phyloP scores from a whole-genome alignment of 2,888 invertebrate genomes.

The Chelonus formosanus region DNA sequence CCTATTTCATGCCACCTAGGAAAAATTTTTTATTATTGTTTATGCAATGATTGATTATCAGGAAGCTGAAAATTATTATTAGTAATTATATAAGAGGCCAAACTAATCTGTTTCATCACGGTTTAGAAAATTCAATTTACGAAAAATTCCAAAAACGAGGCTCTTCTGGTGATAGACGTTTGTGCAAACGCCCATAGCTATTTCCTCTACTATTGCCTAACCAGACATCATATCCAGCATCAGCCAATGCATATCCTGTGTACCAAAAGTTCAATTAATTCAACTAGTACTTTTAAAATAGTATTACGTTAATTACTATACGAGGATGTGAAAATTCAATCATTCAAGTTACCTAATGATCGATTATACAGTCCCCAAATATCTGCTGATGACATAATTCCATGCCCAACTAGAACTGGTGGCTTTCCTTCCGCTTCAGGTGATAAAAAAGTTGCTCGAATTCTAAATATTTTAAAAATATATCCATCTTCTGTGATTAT shows the following conservation, averaged over 20 bases:
- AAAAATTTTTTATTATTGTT: not conserved
- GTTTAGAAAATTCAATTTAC: constrained; percentile 51
- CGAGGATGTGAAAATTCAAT: no score
- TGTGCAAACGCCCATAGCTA: constrained; percentile 65
- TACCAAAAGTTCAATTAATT: constrained; percentile 66
- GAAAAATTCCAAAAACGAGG: constrained; percentile 66
- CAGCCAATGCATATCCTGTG: constrained; percentile 68
- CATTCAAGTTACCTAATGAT: no score
- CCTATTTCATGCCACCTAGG: constrained; percentile 87
- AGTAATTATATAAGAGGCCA: no score
- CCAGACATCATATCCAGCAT: constrained; percentile 72
- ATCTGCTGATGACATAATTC: constrained; percentile 53
- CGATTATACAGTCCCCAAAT: no score
- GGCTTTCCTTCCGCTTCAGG: constrained; percentile 39
- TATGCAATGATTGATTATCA: no score
- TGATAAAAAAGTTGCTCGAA: constrained; percentile 46
- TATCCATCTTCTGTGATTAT: constrained; percentile 55
- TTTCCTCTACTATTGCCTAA: constrained; percentile 69
- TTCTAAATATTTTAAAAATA: constrained; percentile 49
- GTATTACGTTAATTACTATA: constrained; percentile 17
- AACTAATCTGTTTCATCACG: no score
- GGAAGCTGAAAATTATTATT: no score
- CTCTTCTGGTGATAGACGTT: constrained; percentile 20
- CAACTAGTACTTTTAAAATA: constrained; percentile 34
- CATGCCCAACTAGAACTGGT: constrained; percentile 52